Base-by-base conservation (phyloP, 2,888 invertebrate species). In the Alitta virens region DNA sequence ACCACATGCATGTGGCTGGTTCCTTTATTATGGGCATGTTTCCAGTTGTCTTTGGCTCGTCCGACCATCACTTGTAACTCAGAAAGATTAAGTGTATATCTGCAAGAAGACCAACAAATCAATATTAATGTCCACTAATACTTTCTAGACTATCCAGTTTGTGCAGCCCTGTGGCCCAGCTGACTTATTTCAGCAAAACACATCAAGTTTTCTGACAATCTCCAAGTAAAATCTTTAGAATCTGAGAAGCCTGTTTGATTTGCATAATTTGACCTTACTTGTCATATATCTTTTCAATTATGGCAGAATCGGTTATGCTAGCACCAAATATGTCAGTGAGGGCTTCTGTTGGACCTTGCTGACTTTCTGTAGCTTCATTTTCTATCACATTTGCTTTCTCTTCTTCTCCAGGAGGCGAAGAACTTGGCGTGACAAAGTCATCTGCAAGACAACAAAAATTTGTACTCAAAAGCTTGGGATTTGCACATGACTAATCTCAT, bases 31-130 rank as follows among this genome's bases (percentile, higher is more conserved):
- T 92, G 90, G 1, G 93, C 93, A 77, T 91, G 91, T 74, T 90
- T 89, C 91, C 93, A 94, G 82, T 92, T 91, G 78, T 95, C 94
- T 68, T 90, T 89, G 40, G 90, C 90, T 78, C 90, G 89, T 0
- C 94, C 94, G 55, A 94, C 91, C 69, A 97, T 83, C 57, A 96
- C 89, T 84, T 96, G 93, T 70, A 85, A 78, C 74, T 93, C 92
- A 56, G 89, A 90, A 70, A 94, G 84, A 78, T 91, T 90, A 54
- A 94, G 74, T 2, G 79, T 79, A 70, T 85, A 86, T 66, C 84
- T 83, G 67, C 14, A 68, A 56, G 12, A 50, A 3, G 14, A 46
- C 14, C 42, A 40, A 12, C 12, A 12, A 14, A 16, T 42, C 42
- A 42, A 14, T 42, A 42, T 42, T 12, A 42, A n/a, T n/a, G n/a